Base-by-base conservation (phyloP, 2,113 vertebrate genomes). In the Syngnathus typhle region DNA sequence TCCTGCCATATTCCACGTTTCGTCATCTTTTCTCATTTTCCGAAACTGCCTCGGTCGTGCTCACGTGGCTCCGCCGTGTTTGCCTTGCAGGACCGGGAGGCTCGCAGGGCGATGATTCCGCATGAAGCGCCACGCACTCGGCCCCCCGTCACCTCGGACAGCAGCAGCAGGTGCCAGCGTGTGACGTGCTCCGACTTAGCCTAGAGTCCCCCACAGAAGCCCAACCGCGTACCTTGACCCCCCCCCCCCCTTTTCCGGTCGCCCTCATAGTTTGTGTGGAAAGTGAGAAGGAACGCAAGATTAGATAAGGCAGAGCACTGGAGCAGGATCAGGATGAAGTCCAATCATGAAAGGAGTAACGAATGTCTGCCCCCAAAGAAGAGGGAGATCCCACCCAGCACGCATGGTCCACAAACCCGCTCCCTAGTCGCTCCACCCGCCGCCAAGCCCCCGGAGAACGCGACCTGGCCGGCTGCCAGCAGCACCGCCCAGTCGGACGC, bases 281-380 rank as follows among this genome's bases (percentile, higher is more conserved):
- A 79, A 73, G 74, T 62, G 18, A 71, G 8, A n/a, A n/a, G 7
- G 19, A 51, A 51, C 7, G 49, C 49, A 69, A 67, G 70, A 64
- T 67, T 10, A 39, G 54, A 68, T 65, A 47, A 65, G 69, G 38
- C 52, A 15, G 23, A 59, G 64, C 64, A 62, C 67, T 43, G 64
- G 58, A 77, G 55, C 65, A 16, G 61, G 77, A 55, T 72, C 93
- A 95, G 91, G 82, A 99, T 98, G 97, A 98, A 98, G 94, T 98
- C 96, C 86, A 96, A 93, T 89, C 96, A 96, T 83, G 97, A 99
- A 86, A 92, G 97, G 85, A 98, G 96, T 90, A 98, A 98, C 77
- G 97, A 98, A 92, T 96, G 96, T 92, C 91, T 99, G 86, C 97
- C 97, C 65, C 97, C 97, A 60, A 99, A 99, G 89, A 99, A 99